These are phyloP conservation scores for Pristionchus pacificus DNA, from an alignment of 1,140 invertebrate species.

Conservation along the genomic window DNA sequence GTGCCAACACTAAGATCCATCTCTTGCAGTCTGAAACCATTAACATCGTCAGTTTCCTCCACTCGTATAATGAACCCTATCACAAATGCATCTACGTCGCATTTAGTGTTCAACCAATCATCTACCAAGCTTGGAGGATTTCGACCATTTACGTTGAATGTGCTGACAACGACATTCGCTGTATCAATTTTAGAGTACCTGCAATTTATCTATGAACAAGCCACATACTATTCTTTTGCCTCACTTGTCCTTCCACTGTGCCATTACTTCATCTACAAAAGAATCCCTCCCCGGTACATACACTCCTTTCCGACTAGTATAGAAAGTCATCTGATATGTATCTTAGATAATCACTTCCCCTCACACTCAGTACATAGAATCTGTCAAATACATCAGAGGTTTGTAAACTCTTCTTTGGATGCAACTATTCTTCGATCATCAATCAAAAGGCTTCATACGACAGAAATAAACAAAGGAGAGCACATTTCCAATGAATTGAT, in stretches of 20 bases:
- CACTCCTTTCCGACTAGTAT: constrained; percentile 2
- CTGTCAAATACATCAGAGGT: too few relatives aligned
- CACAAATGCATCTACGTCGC: constrained; percentile 48
- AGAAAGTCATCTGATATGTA: constrained; percentile 33
- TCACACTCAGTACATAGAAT: too few relatives aligned
- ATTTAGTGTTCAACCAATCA: constrained; percentile 43
- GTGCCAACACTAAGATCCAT: constrained; percentile 55
- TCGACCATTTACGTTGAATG: constrained; percentile 54
- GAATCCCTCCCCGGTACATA: constrained; percentile 38
- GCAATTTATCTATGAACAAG: background rate
- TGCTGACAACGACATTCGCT: constrained; percentile 49
- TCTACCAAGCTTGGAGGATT: constrained; percentile 41
- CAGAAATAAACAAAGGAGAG: too few relatives aligned
- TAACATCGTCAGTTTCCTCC: background rate
- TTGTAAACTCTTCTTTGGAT: too few relatives aligned
- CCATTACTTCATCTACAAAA: constrained; percentile 47
- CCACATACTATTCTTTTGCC: background rate
- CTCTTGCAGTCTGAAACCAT: constrained; percentile 51
- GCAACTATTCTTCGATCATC: too few relatives aligned
- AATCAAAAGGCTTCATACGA: too few relatives aligned
- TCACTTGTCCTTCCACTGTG: constrained; percentile 42
- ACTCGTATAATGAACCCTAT: constrained; percentile 41
- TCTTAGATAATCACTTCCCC: too few relatives aligned
- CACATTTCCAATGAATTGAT: too few relatives aligned
- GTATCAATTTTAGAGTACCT: constrained; percentile 4